These are phyloP conservation scores for Clinocottus analis DNA, from an alignment of 2,113 vertebrate genomes.

Conservation along the genomic window DNA sequence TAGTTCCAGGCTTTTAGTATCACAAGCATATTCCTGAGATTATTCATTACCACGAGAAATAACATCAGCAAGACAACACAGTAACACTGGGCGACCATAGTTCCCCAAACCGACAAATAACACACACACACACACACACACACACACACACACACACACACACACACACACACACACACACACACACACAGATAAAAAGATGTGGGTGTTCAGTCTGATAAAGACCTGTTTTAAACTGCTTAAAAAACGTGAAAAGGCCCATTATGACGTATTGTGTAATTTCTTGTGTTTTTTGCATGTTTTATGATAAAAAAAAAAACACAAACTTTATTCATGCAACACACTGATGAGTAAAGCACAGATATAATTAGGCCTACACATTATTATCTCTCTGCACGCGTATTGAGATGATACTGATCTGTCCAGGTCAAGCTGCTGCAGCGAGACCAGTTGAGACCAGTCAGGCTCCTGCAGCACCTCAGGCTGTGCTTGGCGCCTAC, in stretches of 20 bases:
- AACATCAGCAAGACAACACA: neutral
- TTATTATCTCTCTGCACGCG: neutral
- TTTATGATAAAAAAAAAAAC: neutral
- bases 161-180: too few species aligned
- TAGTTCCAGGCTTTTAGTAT: neutral
- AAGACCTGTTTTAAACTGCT: neutral
- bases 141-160: too few species aligned
- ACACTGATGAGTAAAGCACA: neutral
- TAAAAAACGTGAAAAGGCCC: neutral
- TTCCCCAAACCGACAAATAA: neutral
- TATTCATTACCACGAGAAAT: neutral
- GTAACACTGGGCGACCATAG: too few species aligned
- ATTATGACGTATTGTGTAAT: neutral
- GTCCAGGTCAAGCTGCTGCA: neutral
- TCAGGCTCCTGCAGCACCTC: constrained; percentile 10
- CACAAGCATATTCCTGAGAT: neutral
- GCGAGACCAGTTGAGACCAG: constrained; percentile 42
- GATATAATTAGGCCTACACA: neutral
- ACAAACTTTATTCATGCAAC: neutral
- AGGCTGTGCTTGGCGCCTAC: neutral
- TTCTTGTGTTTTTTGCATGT: neutral
- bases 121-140: too few species aligned
- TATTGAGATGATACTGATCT: neutral
- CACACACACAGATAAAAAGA: neutral
- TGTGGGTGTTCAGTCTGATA: neutral